Evolutionary conservation across 2,888 invertebrate species (phyloP).

Genomic region (Aleiodes leptofemur): DNA sequence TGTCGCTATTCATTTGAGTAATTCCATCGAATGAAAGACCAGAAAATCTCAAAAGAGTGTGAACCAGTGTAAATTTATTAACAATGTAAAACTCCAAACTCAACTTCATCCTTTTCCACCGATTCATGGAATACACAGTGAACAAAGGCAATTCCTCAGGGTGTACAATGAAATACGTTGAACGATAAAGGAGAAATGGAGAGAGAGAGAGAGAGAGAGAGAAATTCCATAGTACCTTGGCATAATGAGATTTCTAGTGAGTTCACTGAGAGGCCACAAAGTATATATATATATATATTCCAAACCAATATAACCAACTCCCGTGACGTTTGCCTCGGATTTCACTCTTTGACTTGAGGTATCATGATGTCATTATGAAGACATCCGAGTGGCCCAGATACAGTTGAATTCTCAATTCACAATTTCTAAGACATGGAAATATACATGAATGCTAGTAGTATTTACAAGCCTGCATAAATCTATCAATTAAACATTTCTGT

Average conservation of each 20-base stretch:
- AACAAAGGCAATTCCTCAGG: slow-evolving; percentile 34
- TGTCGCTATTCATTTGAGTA: too few relatives aligned
- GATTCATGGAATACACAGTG: slow-evolving; percentile 22
- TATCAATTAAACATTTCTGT: slow-evolving; percentile 10
- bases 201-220: neutral
- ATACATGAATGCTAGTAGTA: slow-evolving; percentile 3
- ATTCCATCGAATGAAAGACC: neutral
- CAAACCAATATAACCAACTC: slow-evolving; percentile 27
- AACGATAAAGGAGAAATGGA: slow-evolving; percentile 12
- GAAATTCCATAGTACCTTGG: slow-evolving; percentile 30
- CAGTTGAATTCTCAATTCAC: slow-evolving; percentile 8
- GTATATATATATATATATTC: slow-evolving; percentile 4
- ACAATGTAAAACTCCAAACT: slow-evolving; percentile 9
- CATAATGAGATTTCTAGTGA: slow-evolving; percentile 34
- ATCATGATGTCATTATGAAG: slow-evolving; percentile 33
- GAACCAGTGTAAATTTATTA: slow-evolving; percentile 21
- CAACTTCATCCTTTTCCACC: neutral
- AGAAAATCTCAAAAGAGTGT: neutral
- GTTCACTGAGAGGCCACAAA: slow-evolving; percentile 11
- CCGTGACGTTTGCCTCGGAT: slow-evolving; percentile 29
- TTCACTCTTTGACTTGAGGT: slow-evolving; percentile 19
- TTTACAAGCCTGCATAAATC: neutral
- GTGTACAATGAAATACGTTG: slow-evolving; percentile 17
- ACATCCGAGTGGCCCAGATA: slow-evolving; percentile 32
- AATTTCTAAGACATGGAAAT: slow-evolving; percentile 17